phyloP scores from a whole-genome alignment of 2,888 invertebrate genomes.

The Phytoseiulus persimilis region DNA sequence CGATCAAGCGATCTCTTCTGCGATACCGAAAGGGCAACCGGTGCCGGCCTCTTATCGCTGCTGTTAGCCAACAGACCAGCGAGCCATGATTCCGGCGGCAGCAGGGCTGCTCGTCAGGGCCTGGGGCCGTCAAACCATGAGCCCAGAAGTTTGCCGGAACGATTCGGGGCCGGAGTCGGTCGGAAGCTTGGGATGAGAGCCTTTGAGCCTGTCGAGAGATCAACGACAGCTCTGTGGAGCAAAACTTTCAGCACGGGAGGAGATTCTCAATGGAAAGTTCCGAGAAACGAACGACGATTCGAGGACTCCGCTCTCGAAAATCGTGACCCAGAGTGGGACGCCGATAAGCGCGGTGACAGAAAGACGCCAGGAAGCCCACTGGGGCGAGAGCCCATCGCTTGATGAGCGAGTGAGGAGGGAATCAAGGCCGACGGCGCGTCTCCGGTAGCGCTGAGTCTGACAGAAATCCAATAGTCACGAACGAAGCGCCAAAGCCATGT shows the following conservation, averaged over 20 bases:
- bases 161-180: neutral
- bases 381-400: neutral
- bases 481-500: neutral
- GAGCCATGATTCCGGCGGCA: neutral
- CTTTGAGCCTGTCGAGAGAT: neutral
- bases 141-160: neutral
- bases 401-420: neutral
- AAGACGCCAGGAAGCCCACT: neutral
- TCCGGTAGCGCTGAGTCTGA: neutral
- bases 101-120: neutral
- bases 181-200: neutral
- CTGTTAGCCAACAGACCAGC: neutral
- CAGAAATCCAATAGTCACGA: neutral
- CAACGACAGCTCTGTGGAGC: neutral
- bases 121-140: neutral
- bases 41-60: neutral
- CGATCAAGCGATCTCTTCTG: neutral
- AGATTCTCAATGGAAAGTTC: no score
- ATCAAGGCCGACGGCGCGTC: neutral
- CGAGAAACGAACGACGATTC: no score
- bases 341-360: no score
- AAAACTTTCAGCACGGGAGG: no score
- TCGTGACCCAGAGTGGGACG: no score
- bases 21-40: neutral
- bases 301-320: no score